A percentile compares a stretch with the other conserved stretches of the same genome.
Conservation (phyloP, 1,140 invertebrate genomes). For the Drosophila parvula region DNA sequence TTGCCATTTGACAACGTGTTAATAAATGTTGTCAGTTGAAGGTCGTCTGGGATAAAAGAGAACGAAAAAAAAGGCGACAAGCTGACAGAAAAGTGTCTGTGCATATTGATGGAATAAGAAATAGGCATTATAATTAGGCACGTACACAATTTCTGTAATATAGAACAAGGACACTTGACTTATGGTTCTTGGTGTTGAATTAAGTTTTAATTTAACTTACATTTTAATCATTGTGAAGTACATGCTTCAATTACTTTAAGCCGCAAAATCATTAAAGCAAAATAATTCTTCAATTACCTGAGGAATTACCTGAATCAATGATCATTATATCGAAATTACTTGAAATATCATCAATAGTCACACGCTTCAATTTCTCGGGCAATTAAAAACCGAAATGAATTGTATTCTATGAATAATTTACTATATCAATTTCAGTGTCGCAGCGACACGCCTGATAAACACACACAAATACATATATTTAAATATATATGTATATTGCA, state of each 20-base stretch:
- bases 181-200: not conserved
- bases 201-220: conserved; percentile 5
- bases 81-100: conserved; percentile 17
- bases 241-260: conserved; percentile 11
- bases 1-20: conserved; percentile 41
- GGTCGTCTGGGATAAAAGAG: conserved; percentile 31
- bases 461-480: conserved; percentile 6
- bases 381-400: conserved; percentile 54
- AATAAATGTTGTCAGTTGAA: conserved; percentile 56
- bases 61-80: not conserved
- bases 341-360: conserved; percentile 23
- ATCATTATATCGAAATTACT: conserved; percentile 22
- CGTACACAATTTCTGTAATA: not conserved
- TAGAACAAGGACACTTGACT: not conserved
- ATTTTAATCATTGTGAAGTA: conserved; percentile 4
- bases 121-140: conserved; percentile 28
- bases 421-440: conserved; percentile 46
- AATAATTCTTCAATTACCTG: conserved; percentile 25
- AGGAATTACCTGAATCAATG: conserved; percentile 14
- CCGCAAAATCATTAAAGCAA: conserved; percentile 14
- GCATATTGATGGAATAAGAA: conserved; percentile 30
- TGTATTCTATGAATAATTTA: conserved; percentile 55
- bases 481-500: not conserved
- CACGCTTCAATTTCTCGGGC: conserved; percentile 38
- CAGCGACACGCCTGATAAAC: conserved; percentile 13